These are phyloP conservation scores for Carlito syrichta DNA, from an alignment of 2,113 vertebrate species.

Conservation along the genomic window DNA sequence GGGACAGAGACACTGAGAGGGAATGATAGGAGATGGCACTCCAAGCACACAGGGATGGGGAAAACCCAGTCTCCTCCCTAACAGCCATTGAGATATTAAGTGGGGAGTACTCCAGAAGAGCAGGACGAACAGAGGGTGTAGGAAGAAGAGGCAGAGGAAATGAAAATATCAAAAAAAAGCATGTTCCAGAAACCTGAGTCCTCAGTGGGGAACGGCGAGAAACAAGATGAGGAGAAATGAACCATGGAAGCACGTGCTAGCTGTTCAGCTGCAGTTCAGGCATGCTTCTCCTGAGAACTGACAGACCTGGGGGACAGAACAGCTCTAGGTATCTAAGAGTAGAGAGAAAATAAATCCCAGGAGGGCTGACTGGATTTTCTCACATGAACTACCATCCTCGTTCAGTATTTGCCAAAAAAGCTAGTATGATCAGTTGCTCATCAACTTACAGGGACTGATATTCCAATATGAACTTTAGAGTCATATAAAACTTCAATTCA, in stretches of 20 bases:
- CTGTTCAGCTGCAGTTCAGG: background rate
- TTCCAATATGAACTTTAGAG: background rate
- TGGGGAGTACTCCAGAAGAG: background rate
- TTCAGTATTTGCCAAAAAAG: background rate
- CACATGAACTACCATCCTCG: background rate
- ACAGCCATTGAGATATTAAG: background rate
- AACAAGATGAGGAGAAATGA: background rate
- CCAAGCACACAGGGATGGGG: background rate
- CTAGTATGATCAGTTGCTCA: background rate
- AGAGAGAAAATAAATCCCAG: background rate
- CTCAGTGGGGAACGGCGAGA: background rate
- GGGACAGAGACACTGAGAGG: background rate
- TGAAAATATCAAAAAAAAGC: background rate
- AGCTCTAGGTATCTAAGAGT: background rate
- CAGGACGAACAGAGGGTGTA: background rate
- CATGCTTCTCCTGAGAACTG: background rate
- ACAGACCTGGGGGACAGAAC: accelerated
- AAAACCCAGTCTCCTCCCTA: background rate
- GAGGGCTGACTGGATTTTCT: background rate
- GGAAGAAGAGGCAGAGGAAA: background rate
- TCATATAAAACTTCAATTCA: background rate
- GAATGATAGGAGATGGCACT: background rate
- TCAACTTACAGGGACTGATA: background rate
- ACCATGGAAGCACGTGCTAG: background rate
- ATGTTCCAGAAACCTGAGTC: background rate